phyloP scores from a whole-genome alignment of 1,140 invertebrate genomes.

The Solenopsis fugax region DNA sequence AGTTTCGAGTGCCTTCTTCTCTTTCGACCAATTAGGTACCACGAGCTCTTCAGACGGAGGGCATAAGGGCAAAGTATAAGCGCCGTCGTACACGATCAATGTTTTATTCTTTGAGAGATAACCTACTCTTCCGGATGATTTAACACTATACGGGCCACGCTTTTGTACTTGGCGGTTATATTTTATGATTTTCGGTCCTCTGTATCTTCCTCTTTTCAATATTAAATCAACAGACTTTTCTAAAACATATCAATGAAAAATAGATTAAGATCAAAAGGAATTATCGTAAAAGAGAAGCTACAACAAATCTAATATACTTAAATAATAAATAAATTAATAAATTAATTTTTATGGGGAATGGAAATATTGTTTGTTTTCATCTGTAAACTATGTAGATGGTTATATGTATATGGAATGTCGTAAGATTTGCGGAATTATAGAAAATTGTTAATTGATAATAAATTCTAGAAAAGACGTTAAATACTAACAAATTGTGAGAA shows the following conservation, averaged over 20 bases:
- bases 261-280: not conserved
- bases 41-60: constrained; percentile 64
- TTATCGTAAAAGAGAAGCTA: not conserved
- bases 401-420: not conserved
- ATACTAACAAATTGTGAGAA: not conserved
- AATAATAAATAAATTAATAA: not conserved
- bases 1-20: constrained; percentile 71
- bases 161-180: constrained; percentile 3
- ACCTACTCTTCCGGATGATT: constrained; percentile 36
- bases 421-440: not conserved
- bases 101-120: constrained; percentile 71
- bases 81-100: constrained; percentile 60
- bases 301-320: not conserved
- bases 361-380: not conserved
- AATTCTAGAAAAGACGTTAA: not conserved
- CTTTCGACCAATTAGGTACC: constrained; percentile 72
- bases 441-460: not conserved
- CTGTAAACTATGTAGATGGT: not conserved
- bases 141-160: constrained; percentile 8
- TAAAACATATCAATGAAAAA: not conserved
- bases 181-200: not conserved
- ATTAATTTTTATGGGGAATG: not conserved
- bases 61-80: constrained; percentile 32
- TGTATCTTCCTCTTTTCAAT: not conserved
- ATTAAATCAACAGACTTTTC: not conserved